phyloP scores from a whole-genome alignment of 2,113 vertebrate species.

The Aramus guarauna region DNA sequence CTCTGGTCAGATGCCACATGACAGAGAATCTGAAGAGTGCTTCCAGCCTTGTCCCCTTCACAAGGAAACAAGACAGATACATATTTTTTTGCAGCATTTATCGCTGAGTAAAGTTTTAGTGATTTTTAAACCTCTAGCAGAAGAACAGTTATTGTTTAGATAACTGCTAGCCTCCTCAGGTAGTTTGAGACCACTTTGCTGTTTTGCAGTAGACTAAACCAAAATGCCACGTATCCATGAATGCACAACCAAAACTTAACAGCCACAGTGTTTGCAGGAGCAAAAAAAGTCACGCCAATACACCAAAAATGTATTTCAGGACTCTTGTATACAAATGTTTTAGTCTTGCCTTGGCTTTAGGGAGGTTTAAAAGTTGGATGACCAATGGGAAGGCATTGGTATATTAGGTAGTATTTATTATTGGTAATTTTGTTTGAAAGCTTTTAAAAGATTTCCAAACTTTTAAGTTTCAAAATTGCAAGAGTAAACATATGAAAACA shows the following conservation, averaged over 20 bases:
- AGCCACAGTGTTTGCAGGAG: neutral
- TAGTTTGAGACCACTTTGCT: neutral
- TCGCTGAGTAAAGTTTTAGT: neutral
- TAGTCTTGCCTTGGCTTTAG: neutral
- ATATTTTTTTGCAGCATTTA: neutral
- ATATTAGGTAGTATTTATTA: neutral
- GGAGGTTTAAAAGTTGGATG: neutral
- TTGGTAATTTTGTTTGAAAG: neutral
- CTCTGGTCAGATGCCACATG: slow-evolving; percentile 96
- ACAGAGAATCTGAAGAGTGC: slow-evolving; percentile 92
- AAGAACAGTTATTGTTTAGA: neutral
- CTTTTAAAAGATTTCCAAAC: neutral
- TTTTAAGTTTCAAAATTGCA: neutral
- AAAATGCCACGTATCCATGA: neutral
- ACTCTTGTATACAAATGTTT: neutral
- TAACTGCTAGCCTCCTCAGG: neutral
- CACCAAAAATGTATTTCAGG: neutral
- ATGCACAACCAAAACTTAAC: neutral
- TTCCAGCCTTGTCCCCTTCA: slow-evolving; percentile 86
- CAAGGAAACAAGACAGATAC: neutral
- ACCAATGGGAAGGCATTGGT: neutral
- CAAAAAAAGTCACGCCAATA: neutral
- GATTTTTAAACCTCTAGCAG: neutral
- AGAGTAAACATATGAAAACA: neutral
- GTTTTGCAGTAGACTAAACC: neutral